Base-by-base conservation (phyloP, 2,888 invertebrate species). In the Vandiemenella viatica region DNA sequence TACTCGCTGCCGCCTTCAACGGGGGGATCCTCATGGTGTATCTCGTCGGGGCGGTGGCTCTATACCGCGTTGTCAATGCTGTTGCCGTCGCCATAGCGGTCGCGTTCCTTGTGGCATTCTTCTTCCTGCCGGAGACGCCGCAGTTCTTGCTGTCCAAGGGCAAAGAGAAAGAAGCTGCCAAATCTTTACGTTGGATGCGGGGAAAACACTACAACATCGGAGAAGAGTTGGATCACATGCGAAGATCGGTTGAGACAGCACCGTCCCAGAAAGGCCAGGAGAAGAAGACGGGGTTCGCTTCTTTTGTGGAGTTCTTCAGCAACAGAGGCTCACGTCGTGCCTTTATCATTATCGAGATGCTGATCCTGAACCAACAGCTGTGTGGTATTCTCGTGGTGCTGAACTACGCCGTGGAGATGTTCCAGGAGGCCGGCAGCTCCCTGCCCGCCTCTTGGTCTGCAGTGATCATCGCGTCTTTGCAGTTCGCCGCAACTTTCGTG, bases 51-150 rank as follows among this genome's bases (percentile, higher is more conserved):
- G 75, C 66, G 54, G 54, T 65, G 48, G 52, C 73, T 1, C 60
- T 62, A 18, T 79, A 76, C 66, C 60, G 66, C 1, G 58, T 64
- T 0, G 62, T 77, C 20, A 69, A 78, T 7, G 66, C 69, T 60
- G 59, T 72, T 0, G 74, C 74, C 45, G 58, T 73, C 6, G 48
- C 71, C 0, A 54, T 74, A 8, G 71, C 75, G 0, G 58, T 71
- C 0, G 7, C 72, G 0, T 71, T 73, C 41, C 49, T 74, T 1
- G 43, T 72, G 0, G 53, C 70, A 5, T 70, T 74, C 53, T 58
- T 69, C 10, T 59, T 60, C 26, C 59, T 77, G 65, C 79, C 78
- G 0, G 80, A 80, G 55, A 74, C 77, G 0, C 80, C 80, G 0
- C 67, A 73, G 0, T 72, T 64, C 50, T 62, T 72, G 10, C 62